phyloP scores from a whole-genome alignment of 2,113 vertebrate genomes.

The Mystacornis crossleyi region DNA sequence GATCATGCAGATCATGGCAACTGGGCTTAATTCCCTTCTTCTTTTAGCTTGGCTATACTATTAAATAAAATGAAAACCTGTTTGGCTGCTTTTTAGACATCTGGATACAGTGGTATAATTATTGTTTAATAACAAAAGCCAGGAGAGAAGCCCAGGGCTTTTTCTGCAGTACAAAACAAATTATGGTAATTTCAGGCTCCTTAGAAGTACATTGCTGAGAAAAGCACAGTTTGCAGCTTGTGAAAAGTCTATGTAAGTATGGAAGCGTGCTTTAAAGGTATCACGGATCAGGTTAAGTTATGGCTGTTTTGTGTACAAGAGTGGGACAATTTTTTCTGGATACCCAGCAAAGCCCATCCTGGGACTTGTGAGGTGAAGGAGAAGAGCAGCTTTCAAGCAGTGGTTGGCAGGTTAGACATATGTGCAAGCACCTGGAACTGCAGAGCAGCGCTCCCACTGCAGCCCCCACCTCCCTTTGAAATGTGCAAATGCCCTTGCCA shows the following conservation, averaged over 20 bases:
- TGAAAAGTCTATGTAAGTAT: not conserved
- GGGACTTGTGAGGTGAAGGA: not conserved
- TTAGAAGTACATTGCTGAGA: not conserved
- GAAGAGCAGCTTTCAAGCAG: not conserved
- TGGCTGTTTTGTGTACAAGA: not conserved
- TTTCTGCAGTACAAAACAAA: not conserved
- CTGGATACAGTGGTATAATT: not conserved
- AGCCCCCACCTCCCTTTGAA: not conserved
- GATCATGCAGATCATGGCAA: not conserved
- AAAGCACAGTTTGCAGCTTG: not conserved
- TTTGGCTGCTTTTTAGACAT: not conserved
- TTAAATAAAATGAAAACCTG: not conserved
- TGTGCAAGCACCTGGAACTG: not conserved
- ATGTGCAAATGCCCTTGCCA: not conserved
- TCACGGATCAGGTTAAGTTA: not conserved
- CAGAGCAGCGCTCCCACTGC: too few species aligned
- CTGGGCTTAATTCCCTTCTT: not conserved
- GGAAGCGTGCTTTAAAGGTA: not conserved
- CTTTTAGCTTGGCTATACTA: not conserved
- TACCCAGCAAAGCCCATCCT: not conserved
- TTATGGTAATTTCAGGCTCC: not conserved
- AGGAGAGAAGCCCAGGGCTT: not conserved
- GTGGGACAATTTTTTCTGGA: not conserved
- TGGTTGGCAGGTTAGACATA: not conserved
- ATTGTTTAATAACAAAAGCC: not conserved